A percentile compares a stretch with the other conserved stretches of the same genome.
phyloP scores from a whole-genome alignment of 1,140 invertebrate genomes.

The Tetramorium simillimum region DNA sequence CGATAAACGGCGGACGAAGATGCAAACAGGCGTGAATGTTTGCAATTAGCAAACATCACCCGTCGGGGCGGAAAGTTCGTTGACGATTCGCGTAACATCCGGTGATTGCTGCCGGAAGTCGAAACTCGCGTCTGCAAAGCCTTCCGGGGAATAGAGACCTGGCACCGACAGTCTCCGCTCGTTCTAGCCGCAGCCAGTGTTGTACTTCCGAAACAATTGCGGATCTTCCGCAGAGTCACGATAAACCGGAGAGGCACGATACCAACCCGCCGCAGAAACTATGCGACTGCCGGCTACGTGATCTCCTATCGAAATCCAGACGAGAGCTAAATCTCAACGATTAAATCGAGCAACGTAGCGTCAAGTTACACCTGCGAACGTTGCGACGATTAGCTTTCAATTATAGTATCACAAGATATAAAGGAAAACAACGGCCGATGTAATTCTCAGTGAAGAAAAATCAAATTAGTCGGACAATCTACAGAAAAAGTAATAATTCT shows the following conservation, averaged over 20 bases:
- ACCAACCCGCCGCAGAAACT: conserved; percentile 38
- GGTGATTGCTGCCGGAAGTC: conserved; percentile 59
- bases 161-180: conserved; percentile 47
- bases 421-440: neutral
- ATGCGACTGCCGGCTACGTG: neutral
- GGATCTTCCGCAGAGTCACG: conserved; percentile 54
- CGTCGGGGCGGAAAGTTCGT: conserved; percentile 55
- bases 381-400: conserved; percentile 11
- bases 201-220: conserved; percentile 64
- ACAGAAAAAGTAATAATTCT: neutral
- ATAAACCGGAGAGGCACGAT: conserved; percentile 51
- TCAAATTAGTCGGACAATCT: neutral
- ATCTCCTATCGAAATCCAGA: conserved; percentile 58
- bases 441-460: neutral
- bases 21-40: conserved; percentile 48
- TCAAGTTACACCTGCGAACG: neutral
- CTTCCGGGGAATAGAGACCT: conserved; percentile 54
- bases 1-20: conserved; percentile 2
- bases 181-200: conserved; percentile 52
- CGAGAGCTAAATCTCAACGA: conserved; percentile 51
- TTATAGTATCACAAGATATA: neutral
- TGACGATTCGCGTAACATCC: conserved; percentile 65
- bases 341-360: conserved; percentile 17
- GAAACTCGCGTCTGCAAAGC: conserved; percentile 53
- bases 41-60: conserved; percentile 55